phyloP scores from a whole-genome alignment of 1,140 invertebrate genomes.

The Calephelis nemesis region DNA sequence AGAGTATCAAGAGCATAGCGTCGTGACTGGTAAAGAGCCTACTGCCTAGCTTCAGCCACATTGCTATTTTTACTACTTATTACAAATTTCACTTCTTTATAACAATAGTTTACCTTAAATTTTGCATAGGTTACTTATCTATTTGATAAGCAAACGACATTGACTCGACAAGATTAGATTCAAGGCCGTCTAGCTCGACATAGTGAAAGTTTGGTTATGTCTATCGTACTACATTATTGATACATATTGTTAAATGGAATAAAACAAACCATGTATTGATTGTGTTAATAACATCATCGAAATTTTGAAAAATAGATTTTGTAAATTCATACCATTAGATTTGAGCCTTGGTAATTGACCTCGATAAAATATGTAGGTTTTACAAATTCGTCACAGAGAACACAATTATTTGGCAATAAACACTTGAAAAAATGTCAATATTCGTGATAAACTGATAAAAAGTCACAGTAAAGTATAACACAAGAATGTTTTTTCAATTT shows the following conservation, averaged over 20 bases:
- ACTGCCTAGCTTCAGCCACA: no score
- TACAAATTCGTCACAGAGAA: slow-evolving; percentile 40
- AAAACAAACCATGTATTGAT: no score
- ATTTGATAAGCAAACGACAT: slow-evolving; percentile 68
- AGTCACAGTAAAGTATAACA: slow-evolving; percentile 11
- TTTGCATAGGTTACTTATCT: slow-evolving; percentile 28
- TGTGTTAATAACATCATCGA: slow-evolving; percentile 13
- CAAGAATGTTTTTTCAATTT: slow-evolving; percentile 6
- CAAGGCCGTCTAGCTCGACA: slow-evolving; percentile 67
- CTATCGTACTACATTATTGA: slow-evolving; percentile 24
- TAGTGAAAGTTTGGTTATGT: slow-evolving; percentile 70
- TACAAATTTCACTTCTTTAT: background rate
- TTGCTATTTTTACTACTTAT: no score
- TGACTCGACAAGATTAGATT: slow-evolving; percentile 75
- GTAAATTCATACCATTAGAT: slow-evolving; percentile 48
- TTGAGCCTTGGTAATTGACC: slow-evolving; percentile 53
- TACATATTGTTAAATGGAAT: background rate
- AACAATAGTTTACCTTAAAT: background rate
- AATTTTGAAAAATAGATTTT: slow-evolving; percentile 23
- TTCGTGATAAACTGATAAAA: slow-evolving; percentile 9
- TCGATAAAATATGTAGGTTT: slow-evolving; percentile 37
- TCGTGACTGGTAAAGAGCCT: no score
- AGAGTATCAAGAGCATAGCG: no score
- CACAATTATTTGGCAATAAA: slow-evolving; percentile 28
- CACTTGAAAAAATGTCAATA: slow-evolving; percentile 12